Base-by-base conservation (phyloP, 2,113 vertebrate species). In the Onychostruthus taczanowskii region DNA sequence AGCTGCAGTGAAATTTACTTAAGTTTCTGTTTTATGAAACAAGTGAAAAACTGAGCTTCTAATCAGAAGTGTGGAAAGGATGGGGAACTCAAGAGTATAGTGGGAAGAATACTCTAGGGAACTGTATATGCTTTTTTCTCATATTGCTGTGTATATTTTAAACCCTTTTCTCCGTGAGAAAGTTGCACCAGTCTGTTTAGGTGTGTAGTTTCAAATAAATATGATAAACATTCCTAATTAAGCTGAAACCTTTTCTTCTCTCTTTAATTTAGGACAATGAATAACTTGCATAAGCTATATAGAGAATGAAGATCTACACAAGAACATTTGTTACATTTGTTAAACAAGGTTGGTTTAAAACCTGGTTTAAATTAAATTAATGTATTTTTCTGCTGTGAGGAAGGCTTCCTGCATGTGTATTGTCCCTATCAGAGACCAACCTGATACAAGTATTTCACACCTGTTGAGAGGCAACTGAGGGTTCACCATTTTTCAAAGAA, bases 11-110 rank as follows among this genome's bases (percentile, higher is more conserved):
- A 84, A 84, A 88, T 92, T 81, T 86, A 70, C 78, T 33, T 27
- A 78, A 63, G 39, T 84, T 91, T 89, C 81, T 93, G 30, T 49
- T 95, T 87, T 72, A 35, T 74, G 77, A 87, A 90, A 84, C 56
- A 92, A 61, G 64, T 67, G 2, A 92, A 94, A 95, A 84, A 43
- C 47, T 46, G 31, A 76, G n/a, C 47, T 87, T 84, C 69, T 53
- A 82, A 14, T 89, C 41, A 84, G 44, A 81, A 92, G 19, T 21
- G 17, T 78, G 52, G 80, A 84, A 90, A 86, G 67, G 68, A 89
- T 70, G 31, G 5, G 39, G 13, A 88, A 27, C 53, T 37, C 56
- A 46, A 46, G 30, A 74, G 10, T 41, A 41, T 9, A 52, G 31
- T 70, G 19, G 14, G 30, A 85, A 72, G 88, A 91, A 73, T 46